Percentiles rank a stretch among this genome's conserved stretches.
These are phyloP conservation scores for Astropecten irregularis DNA, from an alignment of 53 echinoderm and acorn worm species.

Conservation along the genomic window DNA sequence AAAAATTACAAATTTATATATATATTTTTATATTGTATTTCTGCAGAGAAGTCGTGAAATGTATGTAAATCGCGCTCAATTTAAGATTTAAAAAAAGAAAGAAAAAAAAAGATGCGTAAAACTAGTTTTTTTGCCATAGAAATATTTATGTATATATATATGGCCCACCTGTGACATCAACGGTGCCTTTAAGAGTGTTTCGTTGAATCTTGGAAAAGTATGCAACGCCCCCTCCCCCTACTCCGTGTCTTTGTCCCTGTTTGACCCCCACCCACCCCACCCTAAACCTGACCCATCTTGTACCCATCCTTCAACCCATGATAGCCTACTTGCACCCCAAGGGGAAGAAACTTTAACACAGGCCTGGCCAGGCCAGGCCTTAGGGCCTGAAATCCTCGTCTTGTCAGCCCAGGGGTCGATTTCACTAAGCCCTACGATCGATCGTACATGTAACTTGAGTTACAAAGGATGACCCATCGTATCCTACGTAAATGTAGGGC, in stretches of 20 bases:
- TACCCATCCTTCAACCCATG: no score
- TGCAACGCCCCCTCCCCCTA: background rate
- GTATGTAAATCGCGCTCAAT: conserved; percentile 11
- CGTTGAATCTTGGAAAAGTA: background rate
- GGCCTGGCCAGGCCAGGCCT: no score
- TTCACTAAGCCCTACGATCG: no score
- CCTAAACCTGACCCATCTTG: no score
- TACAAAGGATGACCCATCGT: no score
- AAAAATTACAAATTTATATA: conserved; percentile 31
- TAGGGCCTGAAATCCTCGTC: no score
- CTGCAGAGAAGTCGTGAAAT: conserved; percentile 8
- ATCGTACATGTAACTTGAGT: no score
- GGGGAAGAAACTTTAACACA: no score
- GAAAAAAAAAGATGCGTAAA: background rate
- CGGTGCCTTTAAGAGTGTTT: conserved; percentile 42
- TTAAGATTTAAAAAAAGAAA: background rate
- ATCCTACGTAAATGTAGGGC: no score
- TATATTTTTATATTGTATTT: conserved; percentile 55
- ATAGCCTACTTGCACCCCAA: no score
- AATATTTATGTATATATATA: conserved; percentile 18
- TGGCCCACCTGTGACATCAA: conserved; percentile 9
- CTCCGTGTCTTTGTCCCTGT: background rate
- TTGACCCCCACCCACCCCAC: no score
- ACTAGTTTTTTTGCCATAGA: background rate
- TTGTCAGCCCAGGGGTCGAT: no score